Base-by-base conservation (phyloP, 2,888 invertebrate species). In the Harpalus rufipes region DNA sequence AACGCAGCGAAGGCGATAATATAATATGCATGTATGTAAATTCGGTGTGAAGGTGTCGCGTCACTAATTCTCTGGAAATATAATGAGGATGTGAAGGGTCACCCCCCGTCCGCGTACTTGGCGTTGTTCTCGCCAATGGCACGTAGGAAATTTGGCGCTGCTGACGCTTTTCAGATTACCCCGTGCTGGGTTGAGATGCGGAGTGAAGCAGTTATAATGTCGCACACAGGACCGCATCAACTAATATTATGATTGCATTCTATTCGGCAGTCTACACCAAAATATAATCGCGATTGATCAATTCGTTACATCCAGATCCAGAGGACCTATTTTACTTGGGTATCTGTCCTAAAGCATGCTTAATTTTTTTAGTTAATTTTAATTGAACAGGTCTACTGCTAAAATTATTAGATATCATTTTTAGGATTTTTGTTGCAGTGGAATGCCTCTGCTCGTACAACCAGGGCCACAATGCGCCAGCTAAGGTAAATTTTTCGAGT, bases 21-120 rank as follows among this genome's bases (percentile, higher is more conserved):
- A 79, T 84, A 72, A 84, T 84, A 84, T 84, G 84, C 65, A 84
- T 84, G 84, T 84, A 84, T 84, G 84, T 84, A 84, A 84, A 84
- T 84, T 78, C 58, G 72, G 44, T 78, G 79, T 78, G 79, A 79
- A 84, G 84, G 79, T 84, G 84, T 84, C 84, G 79, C 78, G 32
- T 83, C 84, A 56, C 78, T 72, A 78, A 78, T 63, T 84, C 79
- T 63, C 84, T 63, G 84, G 78, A 84, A 76, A 84, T 84, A 84
- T 84, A 84, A 84, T 63, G 84, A 84, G 56, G 74, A 72, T n/a
- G 63, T 44, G 51, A 41, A 65, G 16, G 78, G 51, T 5, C 7
- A 10, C 56, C 18, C 79, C 32, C n/a, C n/a, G 25, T 3, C 32
- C 58, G 63, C 79, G 21, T 59, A 65, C 12, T 65, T 65, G n/a